Conservation (phyloP, 2,888 invertebrate species). For the Mesorhabditis belari region DNA sequence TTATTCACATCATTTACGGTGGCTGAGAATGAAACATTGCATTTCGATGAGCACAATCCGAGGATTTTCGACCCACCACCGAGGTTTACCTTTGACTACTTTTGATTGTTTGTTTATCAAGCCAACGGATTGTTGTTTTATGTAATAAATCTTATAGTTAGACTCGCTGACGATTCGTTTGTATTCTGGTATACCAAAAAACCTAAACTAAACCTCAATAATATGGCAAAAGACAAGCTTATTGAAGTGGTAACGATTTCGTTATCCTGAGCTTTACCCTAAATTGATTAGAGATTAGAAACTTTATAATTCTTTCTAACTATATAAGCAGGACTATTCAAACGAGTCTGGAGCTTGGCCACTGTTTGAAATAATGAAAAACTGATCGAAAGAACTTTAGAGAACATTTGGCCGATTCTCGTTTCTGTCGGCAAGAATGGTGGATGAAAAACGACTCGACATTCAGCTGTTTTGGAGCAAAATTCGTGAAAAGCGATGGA, state of each 20-base stretch:
- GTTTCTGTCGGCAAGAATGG: neutral
- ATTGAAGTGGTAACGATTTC: neutral
- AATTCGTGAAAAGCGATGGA: constrained; percentile 7
- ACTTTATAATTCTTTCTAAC: neutral
- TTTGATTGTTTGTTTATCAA: too few relatives aligned
- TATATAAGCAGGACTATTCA: neutral
- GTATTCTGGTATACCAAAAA: too few relatives aligned
- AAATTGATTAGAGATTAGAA: neutral
- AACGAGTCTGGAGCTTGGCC: neutral
- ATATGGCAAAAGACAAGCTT: too few relatives aligned
- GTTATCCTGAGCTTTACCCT: neutral
- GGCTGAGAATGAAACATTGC: neutral
- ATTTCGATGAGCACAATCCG: neutral
- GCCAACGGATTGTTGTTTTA: too few relatives aligned
- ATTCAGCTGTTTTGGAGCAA: constrained; percentile 6
- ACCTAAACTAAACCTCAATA: too few relatives aligned
- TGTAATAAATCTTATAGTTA: too few relatives aligned
- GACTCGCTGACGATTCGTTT: too few relatives aligned
- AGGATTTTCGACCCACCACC: neutral
- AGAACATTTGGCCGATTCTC: neutral
- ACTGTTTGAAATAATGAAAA: neutral
- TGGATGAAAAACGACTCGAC: constrained; percentile 4
- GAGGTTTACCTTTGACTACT: neutral
- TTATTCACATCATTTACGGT: neutral
- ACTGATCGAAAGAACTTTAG: neutral